These are phyloP conservation scores for Merluccius polli DNA, from an alignment of 2,797 vertebrate species.

Conservation along the genomic window DNA sequence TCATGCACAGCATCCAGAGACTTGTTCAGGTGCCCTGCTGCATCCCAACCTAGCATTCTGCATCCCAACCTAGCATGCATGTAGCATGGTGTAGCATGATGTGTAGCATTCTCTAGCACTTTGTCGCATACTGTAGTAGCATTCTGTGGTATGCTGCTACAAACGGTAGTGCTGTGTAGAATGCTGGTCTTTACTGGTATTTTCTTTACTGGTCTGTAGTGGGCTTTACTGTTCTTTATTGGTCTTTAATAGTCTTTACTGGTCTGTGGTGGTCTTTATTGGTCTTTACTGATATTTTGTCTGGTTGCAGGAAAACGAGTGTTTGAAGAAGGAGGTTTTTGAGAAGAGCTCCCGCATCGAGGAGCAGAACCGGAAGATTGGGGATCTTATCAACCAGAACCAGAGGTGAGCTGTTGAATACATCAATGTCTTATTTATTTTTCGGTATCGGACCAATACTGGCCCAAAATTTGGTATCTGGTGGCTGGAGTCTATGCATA, in stretches of 20 bases:
- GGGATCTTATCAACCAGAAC: constrained; percentile 89
- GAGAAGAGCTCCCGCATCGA: constrained; percentile 93
- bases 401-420: constrained; percentile 78
- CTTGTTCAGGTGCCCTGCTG: constrained; percentile 83
- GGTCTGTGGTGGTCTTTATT: neutral
- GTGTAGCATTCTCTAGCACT: no score
- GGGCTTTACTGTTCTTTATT: neutral
- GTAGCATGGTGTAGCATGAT: no score
- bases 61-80: neutral
- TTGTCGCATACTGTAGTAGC: neutral
- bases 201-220: neutral
- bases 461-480: no score
- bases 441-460: no score
- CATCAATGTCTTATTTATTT: neutral
- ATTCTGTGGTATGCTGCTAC: neutral
- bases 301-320: constrained; percentile 86
- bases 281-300: neutral
- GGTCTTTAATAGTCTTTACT: fast-evolving
- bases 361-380: constrained; percentile 94
- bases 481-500: no score
- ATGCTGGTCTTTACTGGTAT: neutral
- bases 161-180: neutral
- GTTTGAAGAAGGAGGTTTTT: constrained; percentile 92
- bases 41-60: neutral
- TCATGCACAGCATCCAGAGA: constrained; percentile 91